Evolutionary conservation across 2,113 vertebrate genomes (phyloP).

Genomic region (Turdus rufiventris): DNA sequence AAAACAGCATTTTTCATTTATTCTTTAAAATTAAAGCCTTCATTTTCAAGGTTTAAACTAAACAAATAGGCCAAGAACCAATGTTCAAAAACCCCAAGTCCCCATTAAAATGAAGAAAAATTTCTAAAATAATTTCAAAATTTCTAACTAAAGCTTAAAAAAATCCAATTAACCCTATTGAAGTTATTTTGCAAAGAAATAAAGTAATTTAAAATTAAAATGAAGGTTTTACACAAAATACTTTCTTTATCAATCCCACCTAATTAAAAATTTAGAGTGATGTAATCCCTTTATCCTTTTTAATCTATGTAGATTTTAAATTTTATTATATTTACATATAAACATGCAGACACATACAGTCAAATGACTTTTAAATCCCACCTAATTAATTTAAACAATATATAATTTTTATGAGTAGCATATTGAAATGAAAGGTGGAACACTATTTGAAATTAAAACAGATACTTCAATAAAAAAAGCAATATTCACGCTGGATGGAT

Average conservation of each 20-base stretch:
- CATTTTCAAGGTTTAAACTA: neutral
- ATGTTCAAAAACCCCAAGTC: neutral
- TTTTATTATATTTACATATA: neutral
- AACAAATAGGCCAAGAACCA: neutral
- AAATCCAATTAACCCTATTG: neutral
- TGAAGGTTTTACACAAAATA: neutral
- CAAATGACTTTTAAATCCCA: neutral
- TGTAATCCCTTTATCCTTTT: neutral
- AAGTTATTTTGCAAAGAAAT: neutral
- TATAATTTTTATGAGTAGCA: neutral
- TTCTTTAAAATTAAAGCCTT: neutral
- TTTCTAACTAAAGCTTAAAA: neutral
- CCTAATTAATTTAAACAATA: neutral
- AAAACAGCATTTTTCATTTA: neutral
- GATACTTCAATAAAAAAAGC: neutral
- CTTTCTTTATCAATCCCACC: neutral
- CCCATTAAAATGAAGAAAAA: neutral
- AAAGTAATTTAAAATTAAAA: neutral
- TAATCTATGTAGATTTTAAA: neutral
- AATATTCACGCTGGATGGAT: neutral
- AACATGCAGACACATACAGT: neutral
- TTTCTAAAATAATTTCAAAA: neutral
- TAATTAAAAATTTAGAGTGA: neutral
- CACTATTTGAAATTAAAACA: constrained; percentile 25
- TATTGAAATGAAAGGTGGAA: neutral